Percentiles rank a stretch among this genome's conserved stretches.
These are phyloP conservation scores for Paragorgia papillata DNA, from an alignment of 92 coral and sea anemone genomes.

Conservation along the genomic window DNA sequence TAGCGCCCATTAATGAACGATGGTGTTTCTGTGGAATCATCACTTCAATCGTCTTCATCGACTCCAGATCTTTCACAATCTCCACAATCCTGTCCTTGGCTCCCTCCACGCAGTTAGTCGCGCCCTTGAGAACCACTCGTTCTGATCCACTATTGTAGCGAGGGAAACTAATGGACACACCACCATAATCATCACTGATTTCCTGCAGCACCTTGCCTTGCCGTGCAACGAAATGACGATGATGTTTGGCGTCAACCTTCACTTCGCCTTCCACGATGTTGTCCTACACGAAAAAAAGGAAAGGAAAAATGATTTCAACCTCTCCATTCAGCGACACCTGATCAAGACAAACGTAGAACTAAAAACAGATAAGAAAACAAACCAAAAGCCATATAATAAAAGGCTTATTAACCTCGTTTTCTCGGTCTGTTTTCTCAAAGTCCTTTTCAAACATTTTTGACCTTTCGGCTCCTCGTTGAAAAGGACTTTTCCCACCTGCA, in stretches of 20 bases:
- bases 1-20: conserved; percentile 95
- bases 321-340: too few species aligned
- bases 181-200: conserved; percentile 87
- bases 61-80: conserved; percentile 85
- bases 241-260: conserved; percentile 93
- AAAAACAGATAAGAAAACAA: too few species aligned
- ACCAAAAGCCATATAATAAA: too few species aligned
- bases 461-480: too few species aligned
- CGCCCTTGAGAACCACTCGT: conserved; percentile 95
- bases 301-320: too few species aligned
- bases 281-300: too few species aligned
- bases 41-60: conserved; percentile 90
- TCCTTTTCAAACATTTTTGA: too few species aligned
- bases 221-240: conserved; percentile 93
- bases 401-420: too few species aligned
- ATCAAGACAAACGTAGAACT: too few species aligned
- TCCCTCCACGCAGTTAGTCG: conserved; percentile 94
- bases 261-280: conserved; percentile 96
- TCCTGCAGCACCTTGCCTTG: conserved; percentile 92
- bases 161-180: conserved; percentile 95
- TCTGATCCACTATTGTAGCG: conserved; percentile 87
- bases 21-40: conserved; percentile 87
- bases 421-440: too few species aligned
- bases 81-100: conserved; percentile 95
- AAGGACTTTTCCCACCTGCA: too few species aligned